Evolutionary conservation across 2,797 vertebrate species (phyloP).

Genomic region (Trichosurus vulpecula): DNA sequence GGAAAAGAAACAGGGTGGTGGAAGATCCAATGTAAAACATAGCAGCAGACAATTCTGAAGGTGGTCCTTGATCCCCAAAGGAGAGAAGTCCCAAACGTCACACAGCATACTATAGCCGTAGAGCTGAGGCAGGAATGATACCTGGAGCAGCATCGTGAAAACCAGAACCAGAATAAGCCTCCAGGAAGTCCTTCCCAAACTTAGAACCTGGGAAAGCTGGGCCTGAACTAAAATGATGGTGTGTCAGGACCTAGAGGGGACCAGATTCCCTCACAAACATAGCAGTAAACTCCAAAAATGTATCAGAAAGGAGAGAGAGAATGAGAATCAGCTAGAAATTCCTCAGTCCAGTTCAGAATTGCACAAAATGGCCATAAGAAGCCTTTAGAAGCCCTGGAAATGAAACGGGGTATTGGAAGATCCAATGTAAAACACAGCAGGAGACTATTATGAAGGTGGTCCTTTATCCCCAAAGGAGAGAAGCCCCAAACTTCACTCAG

Average conservation of each 20-base stretch:
- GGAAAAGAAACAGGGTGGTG: neutral
- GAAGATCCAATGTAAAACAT: neutral
- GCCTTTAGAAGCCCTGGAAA: neutral
- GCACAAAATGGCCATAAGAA: neutral
- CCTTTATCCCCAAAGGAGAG: neutral
- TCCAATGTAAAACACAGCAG: neutral
- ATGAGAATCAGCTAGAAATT: neutral
- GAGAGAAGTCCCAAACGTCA: neutral
- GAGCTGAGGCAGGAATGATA: neutral
- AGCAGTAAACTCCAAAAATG: neutral
- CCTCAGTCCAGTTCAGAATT: neutral
- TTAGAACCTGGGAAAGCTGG: neutral
- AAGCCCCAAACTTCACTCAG: neutral
- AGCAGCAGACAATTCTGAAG: neutral
- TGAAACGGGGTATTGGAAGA: neutral
- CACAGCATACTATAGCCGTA: neutral
- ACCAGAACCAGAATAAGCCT: neutral
- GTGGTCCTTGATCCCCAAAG: neutral
- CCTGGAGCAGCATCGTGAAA: neutral
- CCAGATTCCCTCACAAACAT: neutral
- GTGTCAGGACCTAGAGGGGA: neutral
- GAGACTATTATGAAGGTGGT: neutral
- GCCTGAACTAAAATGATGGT: neutral
- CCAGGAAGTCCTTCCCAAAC: neutral
- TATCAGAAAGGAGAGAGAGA: neutral